These are phyloP conservation scores for Meteorus colon DNA, from an alignment of 2,888 invertebrate genomes.

Conservation along the genomic window DNA sequence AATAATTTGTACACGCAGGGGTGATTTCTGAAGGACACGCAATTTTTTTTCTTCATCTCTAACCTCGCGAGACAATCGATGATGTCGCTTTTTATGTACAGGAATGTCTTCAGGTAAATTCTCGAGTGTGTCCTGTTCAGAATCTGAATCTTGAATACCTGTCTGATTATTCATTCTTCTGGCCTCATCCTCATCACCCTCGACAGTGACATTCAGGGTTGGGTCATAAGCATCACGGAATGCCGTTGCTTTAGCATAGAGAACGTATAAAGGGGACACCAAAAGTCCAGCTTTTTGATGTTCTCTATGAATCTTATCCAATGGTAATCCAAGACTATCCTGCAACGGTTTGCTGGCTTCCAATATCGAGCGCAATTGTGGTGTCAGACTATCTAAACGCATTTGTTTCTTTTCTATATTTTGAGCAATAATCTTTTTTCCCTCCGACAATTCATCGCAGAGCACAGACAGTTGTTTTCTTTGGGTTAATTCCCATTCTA, in stretches of 20 bases:
- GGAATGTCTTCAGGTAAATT: constrained; percentile 74
- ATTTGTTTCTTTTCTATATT: constrained; percentile 85
- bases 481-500: constrained; percentile 94
- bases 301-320: constrained; percentile 86
- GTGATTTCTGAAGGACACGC: constrained; percentile 82
- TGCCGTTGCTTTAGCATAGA: constrained; percentile 89
- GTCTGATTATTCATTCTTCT: constrained; percentile 75
- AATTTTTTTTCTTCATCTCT: constrained; percentile 81
- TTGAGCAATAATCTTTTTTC: constrained; percentile 84
- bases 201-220: constrained; percentile 69
- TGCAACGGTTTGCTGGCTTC: constrained; percentile 92
- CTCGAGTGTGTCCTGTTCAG: constrained; percentile 78
- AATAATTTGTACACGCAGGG: constrained; percentile 80
- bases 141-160: constrained; percentile 80
- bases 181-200: constrained; percentile 75
- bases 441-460: constrained; percentile 83
- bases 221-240: constrained; percentile 84
- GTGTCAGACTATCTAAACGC: constrained; percentile 86
- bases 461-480: constrained; percentile 87
- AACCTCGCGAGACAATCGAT: constrained; percentile 79
- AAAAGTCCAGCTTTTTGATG: constrained; percentile 84
- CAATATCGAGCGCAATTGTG: constrained; percentile 82
- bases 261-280: constrained; percentile 87
- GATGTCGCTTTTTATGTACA: constrained; percentile 79
- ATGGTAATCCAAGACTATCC: constrained; percentile 87